These are phyloP conservation scores for Agapetus fuscipes DNA, from an alignment of 2,888 invertebrate genomes.

Conservation along the genomic window DNA sequence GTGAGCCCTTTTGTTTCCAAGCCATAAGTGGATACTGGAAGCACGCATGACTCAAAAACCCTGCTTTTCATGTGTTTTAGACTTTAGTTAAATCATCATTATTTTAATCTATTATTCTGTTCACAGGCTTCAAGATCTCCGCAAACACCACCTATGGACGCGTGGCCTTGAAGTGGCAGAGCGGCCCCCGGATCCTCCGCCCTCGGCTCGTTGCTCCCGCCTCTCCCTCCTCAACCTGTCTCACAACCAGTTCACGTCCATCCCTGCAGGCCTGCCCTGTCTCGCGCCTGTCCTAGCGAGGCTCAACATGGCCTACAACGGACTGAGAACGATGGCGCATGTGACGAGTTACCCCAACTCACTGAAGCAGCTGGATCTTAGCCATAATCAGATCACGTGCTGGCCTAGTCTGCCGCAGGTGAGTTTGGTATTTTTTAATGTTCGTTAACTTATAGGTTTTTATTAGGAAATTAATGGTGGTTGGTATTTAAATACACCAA, in stretches of 20 bases:
- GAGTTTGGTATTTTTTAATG: constrained; percentile 30
- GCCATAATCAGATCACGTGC: constrained; percentile 81
- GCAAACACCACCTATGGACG: constrained; percentile 71
- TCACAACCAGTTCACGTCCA: constrained; percentile 80
- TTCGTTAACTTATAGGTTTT: too few species aligned
- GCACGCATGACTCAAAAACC: too few species aligned
- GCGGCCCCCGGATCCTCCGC: constrained; percentile 47
- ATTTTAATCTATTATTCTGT: constrained; percentile 1
- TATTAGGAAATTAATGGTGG: too few species aligned
- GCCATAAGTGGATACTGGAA: too few species aligned
- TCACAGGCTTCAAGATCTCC: constrained; percentile 50
- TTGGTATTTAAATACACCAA: too few species aligned
- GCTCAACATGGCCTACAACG: constrained; percentile 88
- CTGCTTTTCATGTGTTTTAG: not conserved
- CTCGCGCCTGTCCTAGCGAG: constrained; percentile 77
- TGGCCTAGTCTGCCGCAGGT: constrained; percentile 83
- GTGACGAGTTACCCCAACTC: constrained; percentile 84
- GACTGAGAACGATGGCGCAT: constrained; percentile 63
- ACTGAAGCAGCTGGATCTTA: constrained; percentile 85
- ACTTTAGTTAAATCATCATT: not conserved
- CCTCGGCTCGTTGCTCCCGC: constrained; percentile 49
- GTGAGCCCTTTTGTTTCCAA: too few species aligned
- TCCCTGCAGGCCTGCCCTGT: constrained; percentile 85
- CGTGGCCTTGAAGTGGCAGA: constrained; percentile 56
- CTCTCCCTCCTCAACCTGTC: constrained; percentile 75